Conservation (phyloP, 2,797 vertebrate genomes). For the Coregonus suidteri region DNA sequence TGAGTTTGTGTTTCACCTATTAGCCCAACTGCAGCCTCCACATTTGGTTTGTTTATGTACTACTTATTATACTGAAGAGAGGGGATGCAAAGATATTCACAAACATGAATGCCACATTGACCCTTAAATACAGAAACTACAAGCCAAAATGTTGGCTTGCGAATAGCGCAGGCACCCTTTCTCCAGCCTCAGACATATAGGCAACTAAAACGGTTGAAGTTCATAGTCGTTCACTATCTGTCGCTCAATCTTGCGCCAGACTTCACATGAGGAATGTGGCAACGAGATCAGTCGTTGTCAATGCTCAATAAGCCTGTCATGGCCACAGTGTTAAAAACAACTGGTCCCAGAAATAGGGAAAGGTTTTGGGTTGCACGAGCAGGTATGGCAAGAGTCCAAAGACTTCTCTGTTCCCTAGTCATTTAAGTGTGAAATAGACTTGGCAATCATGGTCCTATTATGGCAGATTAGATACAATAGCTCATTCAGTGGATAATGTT, state of each 20-base stretch:
- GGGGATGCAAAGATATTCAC: neutral
- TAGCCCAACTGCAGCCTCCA: neutral
- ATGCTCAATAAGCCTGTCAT: conserved; percentile 68
- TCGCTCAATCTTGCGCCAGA: conserved; percentile 61
- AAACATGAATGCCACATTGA: neutral
- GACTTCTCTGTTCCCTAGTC: conserved; percentile 48
- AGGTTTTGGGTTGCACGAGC: conserved; percentile 70
- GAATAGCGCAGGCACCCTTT: conserved; percentile 12
- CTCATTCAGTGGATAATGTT: neutral
- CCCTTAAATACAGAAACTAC: neutral
- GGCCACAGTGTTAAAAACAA: conserved; percentile 71
- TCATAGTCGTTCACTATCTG: conserved; percentile 59
- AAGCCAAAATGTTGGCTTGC: neutral
- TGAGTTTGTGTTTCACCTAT: neutral
- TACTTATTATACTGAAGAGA: neutral
- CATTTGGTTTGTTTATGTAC: neutral
- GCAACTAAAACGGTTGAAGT: conserved; percentile 43
- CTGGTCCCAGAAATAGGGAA: conserved; percentile 57
- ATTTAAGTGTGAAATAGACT: conserved; percentile 61
- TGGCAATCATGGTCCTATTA: conserved; percentile 39
- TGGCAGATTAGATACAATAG: neutral
- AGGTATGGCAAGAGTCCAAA: conserved; percentile 61
- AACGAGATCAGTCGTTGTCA: conserved; percentile 74
- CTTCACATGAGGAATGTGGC: conserved; percentile 74
- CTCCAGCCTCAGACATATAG: conserved; percentile 24